Base-by-base conservation (phyloP, 2,797 vertebrate species). In the Catamblyrhynchus diadema region DNA sequence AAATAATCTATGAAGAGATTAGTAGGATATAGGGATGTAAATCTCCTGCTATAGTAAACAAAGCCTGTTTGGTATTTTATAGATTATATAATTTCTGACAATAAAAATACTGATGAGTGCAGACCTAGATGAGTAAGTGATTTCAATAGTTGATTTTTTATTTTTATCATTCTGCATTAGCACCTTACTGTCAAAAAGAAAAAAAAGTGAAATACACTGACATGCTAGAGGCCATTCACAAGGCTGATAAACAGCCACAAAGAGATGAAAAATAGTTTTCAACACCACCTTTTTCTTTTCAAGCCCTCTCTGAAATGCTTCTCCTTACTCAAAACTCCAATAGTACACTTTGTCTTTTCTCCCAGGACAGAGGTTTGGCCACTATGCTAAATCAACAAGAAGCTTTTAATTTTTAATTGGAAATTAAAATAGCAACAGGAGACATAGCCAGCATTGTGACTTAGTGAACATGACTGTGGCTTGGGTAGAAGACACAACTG, bases 1-100 rank as follows among this genome's bases (percentile, higher is more conserved):
- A 96, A 94, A 92, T 91, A 62, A 89, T 88, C 87, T 88, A 79
- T 72, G 83, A 86, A 79, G 33, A 71, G 50, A 67, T 92, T 92
- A 88, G 78, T 85, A 92, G 80, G 73, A 69, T 73, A 77, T 8
- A 75, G 42, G 28, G 24, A 35, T 91, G 75, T 25, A 75, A 54
- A 53, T 66, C 28, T 87, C 54, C 82, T 91, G 28, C 32, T 86
- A 16, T 7, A 39, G 42, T 69, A 92, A 95, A 66, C 30, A 79
- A 44, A 65, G 47, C 25, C 16, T 91, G 21, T 47, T 66, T 53
- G 32, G 22, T 72, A 71, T 79, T 96, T 95, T 87, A 59, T 12
- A 86, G 37, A 53, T 60, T 42, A 8, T 30, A 27, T 45, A 45
- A 92, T 88, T 22, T 60, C 64, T 61, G 47, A 33, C 48, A 93